Evolutionary conservation across 2,113 vertebrate species (phyloP), one percentile per base, ranked within the genome.

Genomic region (Pao palembangensis): DNA sequence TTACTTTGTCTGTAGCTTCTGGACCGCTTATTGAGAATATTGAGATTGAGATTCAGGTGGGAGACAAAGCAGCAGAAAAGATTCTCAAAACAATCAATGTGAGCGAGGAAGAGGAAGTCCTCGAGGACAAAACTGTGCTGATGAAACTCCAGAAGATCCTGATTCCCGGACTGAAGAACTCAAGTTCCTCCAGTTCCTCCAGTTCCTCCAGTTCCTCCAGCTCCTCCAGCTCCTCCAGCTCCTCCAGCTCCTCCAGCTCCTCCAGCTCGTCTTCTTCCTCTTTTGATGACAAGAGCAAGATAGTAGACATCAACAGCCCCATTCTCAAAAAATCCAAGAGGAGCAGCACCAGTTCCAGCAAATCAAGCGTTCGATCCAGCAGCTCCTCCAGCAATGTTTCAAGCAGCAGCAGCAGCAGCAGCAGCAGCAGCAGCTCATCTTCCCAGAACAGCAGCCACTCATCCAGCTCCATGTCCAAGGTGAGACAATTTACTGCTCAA

Each of bases 101-200:
- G 0, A 86, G 87, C n/a, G 76, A 85, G 5, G 84, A 86, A 34
- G 71, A 83, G 8, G 86, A 88, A 12, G 23, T 68, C 50, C 52
- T 78, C 13, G 79, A 85, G 3, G 85, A 88, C 51, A 85, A 71
- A 2, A 75, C 71, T 0, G 75, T 92, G 31, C 57, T 92, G 69
- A 65, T 88, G 85, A 94, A 90, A 78, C 73, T 93, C 28, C 91
- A 87, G 69, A 91, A 89, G 65, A 92, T 94, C 71, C 74, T 93
- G 68, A 56, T 59, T 60, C 73, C 80, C 69, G 87, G 75, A 64
- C 38, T 61, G 50, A 87, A 42, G 48, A 85, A 84, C 55, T 54
- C 15, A n/a, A 47, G 44, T 47, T 85, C 83, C 46, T n/a, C n/a
- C n/a, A n/a, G n/a, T n/a, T n/a, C n/a, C 15, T 61, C 62, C 20